Base-by-base conservation (phyloP, 1,140 invertebrate species). In the Campoletis sonorensis region DNA sequence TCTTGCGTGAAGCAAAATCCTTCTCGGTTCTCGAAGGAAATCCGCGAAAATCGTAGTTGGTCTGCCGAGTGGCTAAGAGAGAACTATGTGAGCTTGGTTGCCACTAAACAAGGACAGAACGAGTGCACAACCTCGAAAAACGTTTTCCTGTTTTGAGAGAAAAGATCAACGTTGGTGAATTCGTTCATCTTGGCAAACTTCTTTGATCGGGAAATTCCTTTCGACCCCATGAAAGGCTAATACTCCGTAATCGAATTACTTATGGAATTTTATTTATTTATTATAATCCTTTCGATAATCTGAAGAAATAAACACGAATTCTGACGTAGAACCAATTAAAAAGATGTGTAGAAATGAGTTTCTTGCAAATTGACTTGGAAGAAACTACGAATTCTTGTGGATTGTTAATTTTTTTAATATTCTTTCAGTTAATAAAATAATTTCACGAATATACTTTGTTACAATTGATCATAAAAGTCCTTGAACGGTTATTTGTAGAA, bases 61-160 rank as follows among this genome's bases (percentile, higher is more conserved):
- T 78, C 23, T 61, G 67, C 13, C 54, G 54, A 33, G 37, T 61
- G 21, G 30, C 37, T 54, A 27, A 64, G 61, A 10, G 11, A n/a
- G 30, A 61, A 37, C 23, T 49, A 45, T 16, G 27, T 11, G 10
- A 61, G 23, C 54, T 81, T 49, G 79, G 68, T 79, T 70, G 75
- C 82, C 82, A 58, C 82, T 73, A 84, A 85, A 85, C 84, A 84
- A 83, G 82, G 81, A 86, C 61, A 7, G 23, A 13, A 27, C 23
- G 23, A 26, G 21, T 27, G 61, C 61, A 64, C 61, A 64, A 27
- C 21, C n/a, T 13, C n/a, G 23, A 26, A 64, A 64, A 64, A 64
- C n/a, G 61, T 26, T 64, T 26, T 7, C 61, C 11, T 26, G 15
- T 64, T 23, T 23, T 23, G 61, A 26, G n/a, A 23, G 21, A 64